Conservation (phyloP, 2,797 vertebrate species). For the Squalus acanthias region DNA sequence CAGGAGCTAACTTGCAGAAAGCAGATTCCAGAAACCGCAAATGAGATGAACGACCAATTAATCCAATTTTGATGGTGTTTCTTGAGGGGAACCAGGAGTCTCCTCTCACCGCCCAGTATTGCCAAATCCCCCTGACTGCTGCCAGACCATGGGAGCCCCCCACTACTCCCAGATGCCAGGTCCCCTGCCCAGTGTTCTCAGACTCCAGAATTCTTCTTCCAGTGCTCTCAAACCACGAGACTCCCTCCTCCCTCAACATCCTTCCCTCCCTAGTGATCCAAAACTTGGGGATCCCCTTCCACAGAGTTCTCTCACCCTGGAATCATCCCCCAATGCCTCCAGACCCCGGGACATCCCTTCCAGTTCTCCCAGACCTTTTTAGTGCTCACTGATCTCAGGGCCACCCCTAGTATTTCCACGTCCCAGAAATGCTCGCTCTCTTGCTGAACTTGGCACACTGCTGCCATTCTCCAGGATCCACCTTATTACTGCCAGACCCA, state of each 20-base stretch:
- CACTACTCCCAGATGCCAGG: neutral
- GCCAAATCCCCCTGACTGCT: neutral
- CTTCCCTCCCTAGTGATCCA: neutral
- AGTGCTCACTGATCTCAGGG: neutral
- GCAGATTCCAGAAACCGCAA: neutral
- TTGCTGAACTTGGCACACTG: neutral
- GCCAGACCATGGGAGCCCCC: neutral
- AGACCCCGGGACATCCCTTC: neutral
- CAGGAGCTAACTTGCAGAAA: neutral
- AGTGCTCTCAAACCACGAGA: neutral
- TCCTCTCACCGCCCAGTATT: too few species aligned
- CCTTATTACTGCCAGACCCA: neutral
- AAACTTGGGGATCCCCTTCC: neutral
- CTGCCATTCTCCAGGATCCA: neutral
- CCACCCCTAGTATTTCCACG: neutral
- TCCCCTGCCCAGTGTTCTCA: neutral
- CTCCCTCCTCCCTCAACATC: neutral
- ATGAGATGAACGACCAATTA: neutral
- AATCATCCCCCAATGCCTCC: neutral
- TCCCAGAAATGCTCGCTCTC: too few species aligned
- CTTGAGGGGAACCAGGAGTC: neutral
- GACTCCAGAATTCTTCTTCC: neutral
- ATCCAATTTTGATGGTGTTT: neutral
- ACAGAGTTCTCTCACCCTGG: neutral
- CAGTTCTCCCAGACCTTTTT: neutral